Evolutionary conservation across 2,888 invertebrate species (phyloP).

Genomic region (Stenolophus ochropezus): DNA sequence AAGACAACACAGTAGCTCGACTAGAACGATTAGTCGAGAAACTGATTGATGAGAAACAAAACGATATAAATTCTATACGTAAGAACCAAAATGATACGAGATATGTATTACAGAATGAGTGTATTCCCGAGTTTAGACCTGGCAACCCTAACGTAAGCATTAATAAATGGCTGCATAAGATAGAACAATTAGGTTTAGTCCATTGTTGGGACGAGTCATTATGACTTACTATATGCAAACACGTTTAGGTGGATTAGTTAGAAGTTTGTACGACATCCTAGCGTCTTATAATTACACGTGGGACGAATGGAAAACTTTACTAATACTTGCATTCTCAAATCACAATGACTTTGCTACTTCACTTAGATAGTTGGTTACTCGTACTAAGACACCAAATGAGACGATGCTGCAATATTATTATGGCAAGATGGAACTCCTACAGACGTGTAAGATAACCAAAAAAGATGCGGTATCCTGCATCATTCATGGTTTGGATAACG

Average conservation of each 20-base stretch:
- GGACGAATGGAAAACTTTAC: background rate
- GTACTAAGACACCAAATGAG: conserved; percentile 20
- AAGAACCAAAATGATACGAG: background rate
- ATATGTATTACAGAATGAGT: background rate
- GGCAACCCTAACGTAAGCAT: background rate
- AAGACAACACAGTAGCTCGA: no score
- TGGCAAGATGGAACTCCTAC: conserved; percentile 56
- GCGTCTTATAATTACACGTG: conserved; percentile 29
- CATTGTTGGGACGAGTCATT: background rate
- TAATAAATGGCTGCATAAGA: background rate
- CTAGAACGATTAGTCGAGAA: no score
- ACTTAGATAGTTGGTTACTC: background rate
- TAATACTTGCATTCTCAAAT: background rate
- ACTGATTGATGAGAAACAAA: background rate
- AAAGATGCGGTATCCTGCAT: conserved; percentile 61
- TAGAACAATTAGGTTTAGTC: background rate
- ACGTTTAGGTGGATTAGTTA: background rate
- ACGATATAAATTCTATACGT: background rate
- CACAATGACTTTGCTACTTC: background rate
- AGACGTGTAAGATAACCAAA: conserved; percentile 51
- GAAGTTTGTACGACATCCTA: conserved; percentile 37
- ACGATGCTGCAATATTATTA: conserved; percentile 60
- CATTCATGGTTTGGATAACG: conserved; percentile 59
- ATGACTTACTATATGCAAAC: background rate
- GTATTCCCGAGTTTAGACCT: background rate